Base-by-base conservation (phyloP, 35 echinoderm and acorn worm species). In the Apostichopus californicus region DNA sequence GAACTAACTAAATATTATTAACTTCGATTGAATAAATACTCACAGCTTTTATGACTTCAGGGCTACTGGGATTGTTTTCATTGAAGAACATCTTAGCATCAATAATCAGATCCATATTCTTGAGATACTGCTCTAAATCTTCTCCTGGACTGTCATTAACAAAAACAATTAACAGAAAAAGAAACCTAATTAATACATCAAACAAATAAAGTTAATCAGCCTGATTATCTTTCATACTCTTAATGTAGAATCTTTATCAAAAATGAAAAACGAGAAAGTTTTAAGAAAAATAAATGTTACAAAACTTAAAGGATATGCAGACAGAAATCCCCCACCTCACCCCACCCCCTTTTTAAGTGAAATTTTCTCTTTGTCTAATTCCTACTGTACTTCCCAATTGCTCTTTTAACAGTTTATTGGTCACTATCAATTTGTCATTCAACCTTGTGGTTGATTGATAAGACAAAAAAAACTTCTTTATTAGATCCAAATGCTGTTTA, bases 41-140 rank as follows among this genome's bases (percentile, higher is more conserved):
- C 85, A 99, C 97, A 70, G 97, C 97, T 96, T 96, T 96, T 13
- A 92, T 71, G 28, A 99, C 79, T 75, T 99, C 97, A 20, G 95
- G 97, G 90, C 97, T 99, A 64, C 93, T 94, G 7, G 97, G 97
- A 77, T 99, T 99, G 87, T 96, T 96, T 72, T 94, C 77, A 5
- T 86, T 81, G 73, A 99, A 99, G 90, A 96, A 99, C 1, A 92
- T 53, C n/a, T 86, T 78, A 68, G 97, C 95, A 54, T 99, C 93
- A 54, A 96, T 82, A 18, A 96, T 93, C 73, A 95, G 91, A 23
- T 78, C 89, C 95, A 99, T 94, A 17, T 96, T 83, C 60, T 73
- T 91, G 8, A 99, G 90, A 66, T 99, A 99, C 34, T 93, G 88
- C 84, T 99, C 95, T 56, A 96, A 87, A 9, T 95, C 89, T 15